Evolutionary conservation across 2,888 invertebrate species (phyloP).

Genomic region (Patella pellucida): DNA sequence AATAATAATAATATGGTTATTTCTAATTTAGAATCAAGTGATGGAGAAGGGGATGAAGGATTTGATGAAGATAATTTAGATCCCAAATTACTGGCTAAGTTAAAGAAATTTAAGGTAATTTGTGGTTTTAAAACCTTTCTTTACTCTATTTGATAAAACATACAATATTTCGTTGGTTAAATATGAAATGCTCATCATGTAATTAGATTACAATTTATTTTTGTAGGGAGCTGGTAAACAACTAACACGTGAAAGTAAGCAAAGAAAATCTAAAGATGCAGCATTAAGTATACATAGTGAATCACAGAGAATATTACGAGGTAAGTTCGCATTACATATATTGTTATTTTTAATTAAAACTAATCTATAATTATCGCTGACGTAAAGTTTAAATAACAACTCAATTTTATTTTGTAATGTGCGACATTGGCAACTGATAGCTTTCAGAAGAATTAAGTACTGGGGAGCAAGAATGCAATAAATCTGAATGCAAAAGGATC

Average conservation of each 20-base stretch:
- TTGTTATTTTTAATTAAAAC: background rate
- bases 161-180: too few species aligned
- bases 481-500: too few species aligned
- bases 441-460: too few species aligned
- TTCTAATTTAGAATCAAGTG: constrained; percentile 5
- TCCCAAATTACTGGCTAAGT: constrained; percentile 49
- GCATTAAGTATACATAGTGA: constrained; percentile 82
- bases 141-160: too few species aligned
- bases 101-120: constrained; percentile 42
- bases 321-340: constrained; percentile 35
- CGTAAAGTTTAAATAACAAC: too few species aligned
- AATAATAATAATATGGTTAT: background rate
- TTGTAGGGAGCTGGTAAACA: background rate
- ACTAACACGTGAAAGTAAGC: constrained; percentile 24
- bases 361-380: too few species aligned
- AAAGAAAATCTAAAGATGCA: constrained; percentile 43
- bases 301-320: constrained; percentile 83
- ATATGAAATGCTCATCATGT: too few species aligned
- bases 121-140: too few species aligned
- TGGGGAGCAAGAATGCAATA: too few species aligned
- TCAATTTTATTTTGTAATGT: too few species aligned
- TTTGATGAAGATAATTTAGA: constrained; percentile 51
- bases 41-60: constrained; percentile 47
- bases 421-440: too few species aligned
- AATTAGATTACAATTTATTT: background rate